Percentiles rank a stretch among this genome's conserved stretches.
Conservation (phyloP, 1,140 invertebrate genomes). For the Hyles euphorbiae region DNA sequence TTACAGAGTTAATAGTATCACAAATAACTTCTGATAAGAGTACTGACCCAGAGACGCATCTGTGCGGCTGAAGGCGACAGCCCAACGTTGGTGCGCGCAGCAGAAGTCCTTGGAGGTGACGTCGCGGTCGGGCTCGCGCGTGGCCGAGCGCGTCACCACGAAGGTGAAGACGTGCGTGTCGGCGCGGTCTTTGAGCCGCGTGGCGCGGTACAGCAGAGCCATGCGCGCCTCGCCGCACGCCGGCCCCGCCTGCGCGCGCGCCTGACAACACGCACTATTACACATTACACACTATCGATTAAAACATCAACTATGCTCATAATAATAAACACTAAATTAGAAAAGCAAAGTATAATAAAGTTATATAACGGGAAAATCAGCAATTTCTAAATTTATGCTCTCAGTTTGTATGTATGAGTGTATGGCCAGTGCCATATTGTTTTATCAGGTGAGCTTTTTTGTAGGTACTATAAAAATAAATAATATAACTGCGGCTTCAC, state of each 20-base stretch:
- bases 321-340: too few species aligned
- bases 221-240: slow-evolving; percentile 74
- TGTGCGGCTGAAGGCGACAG: slow-evolving; percentile 87
- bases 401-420: not conserved
- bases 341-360: too few species aligned
- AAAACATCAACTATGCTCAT: not conserved
- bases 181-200: slow-evolving; percentile 88
- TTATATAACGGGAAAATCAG: not conserved
- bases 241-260: slow-evolving; percentile 45
- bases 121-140: slow-evolving; percentile 86
- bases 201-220: slow-evolving; percentile 90
- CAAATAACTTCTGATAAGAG: not conserved
- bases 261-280: slow-evolving; percentile 17
- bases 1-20: too few species aligned
- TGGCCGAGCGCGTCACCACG: slow-evolving; percentile 87
- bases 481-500: too few species aligned
- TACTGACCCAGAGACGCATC: slow-evolving; percentile 78
- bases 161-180: slow-evolving; percentile 92
- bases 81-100: slow-evolving; percentile 91
- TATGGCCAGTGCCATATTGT: too few species aligned
- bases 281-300: not conserved
- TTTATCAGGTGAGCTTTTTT: too few species aligned
- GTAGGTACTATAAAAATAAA: too few species aligned
- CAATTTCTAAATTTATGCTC: not conserved
- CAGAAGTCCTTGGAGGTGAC: slow-evolving; percentile 90